Base-by-base conservation (phyloP, 64 coral and sea anemone genomes). In the Catalaphyllia jardinei region DNA sequence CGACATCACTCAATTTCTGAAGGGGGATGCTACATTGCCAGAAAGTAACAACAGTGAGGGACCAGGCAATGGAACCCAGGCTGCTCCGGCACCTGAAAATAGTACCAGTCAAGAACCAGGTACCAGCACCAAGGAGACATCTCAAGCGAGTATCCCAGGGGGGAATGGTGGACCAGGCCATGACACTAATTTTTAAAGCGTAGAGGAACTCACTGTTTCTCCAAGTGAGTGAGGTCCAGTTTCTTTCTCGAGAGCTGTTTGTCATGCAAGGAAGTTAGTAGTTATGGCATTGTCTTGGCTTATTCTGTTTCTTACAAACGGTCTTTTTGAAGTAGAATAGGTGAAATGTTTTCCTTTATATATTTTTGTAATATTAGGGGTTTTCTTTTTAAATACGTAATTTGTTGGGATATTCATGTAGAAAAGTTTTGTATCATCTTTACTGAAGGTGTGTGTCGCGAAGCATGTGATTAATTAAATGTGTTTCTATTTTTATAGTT, bases 1-100 rank as follows among this genome's bases (percentile, higher is more conserved):
- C 30, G 82, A 92, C n/a, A 92, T 92, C 4, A 71, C 60, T 8
- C 57, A 86, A 39, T 92, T 86, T 27, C 73, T 77, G 7, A 86
- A 92, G 19, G 64, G 62, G 13, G 74, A 86, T 3, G 67, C 38
- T 22, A 76, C 74, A 42, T 39, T 49, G 19, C 74, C 74, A 49
- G 17, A 46, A 50, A 42, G 16, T 19, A 38, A 49, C 3, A 19
- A 35, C 35, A 76, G 42, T 42, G 14, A 76, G 42, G 74, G 15
- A 8, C 33, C 72, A 16, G 72, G 4, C 15, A 74, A 5, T 38
- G 39, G 18, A 52, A 22, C 31, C 62, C 1, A 18, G 7, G 62
- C 18, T 20, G 62, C 62, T 65, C 18, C 18, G 8, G 18, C 18
- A 4, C 62, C 62, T 19, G 24, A 65, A n/a, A 24, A 65, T 8